phyloP scores from a whole-genome alignment of 2,113 vertebrate genomes.

The Rhizomys pruinosus region DNA sequence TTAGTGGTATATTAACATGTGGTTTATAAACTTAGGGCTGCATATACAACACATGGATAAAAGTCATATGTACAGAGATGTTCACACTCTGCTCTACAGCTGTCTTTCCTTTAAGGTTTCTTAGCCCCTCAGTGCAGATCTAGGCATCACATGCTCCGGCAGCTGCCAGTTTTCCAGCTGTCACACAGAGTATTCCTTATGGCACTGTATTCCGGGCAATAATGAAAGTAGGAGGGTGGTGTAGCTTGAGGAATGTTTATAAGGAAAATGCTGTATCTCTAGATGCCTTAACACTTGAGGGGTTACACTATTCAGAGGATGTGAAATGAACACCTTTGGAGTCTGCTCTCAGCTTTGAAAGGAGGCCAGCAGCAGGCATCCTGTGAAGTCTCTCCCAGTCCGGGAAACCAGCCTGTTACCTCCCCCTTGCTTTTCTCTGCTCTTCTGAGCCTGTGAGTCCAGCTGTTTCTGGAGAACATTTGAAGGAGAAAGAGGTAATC shows the following conservation, averaged over 20 bases:
- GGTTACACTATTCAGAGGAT: neutral
- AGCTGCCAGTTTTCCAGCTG: slow-evolving; percentile 27
- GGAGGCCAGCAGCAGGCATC: neutral
- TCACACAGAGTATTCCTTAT: neutral
- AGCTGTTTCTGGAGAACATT: neutral
- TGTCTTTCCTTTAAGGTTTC: slow-evolving; percentile 4
- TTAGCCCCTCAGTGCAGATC: neutral
- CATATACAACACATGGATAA: neutral
- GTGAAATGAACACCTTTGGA: neutral
- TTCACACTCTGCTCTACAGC: neutral
- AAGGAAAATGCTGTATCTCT: neutral
- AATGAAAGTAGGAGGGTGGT: slow-evolving; percentile 37
- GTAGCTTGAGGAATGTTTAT: slow-evolving; percentile 14
- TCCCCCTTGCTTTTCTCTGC: neutral
- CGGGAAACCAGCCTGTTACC: neutral
- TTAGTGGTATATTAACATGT: slow-evolving; percentile 24
- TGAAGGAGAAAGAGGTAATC: neutral
- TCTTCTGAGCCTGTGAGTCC: neutral
- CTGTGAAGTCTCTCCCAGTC: neutral
- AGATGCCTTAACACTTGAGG: neutral
- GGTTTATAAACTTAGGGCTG: neutral
- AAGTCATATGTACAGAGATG: neutral
- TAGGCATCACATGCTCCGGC: neutral
- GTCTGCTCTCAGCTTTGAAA: slow-evolving; percentile 11
- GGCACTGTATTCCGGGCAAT: neutral